Evolutionary conservation across 2,113 vertebrate genomes (phyloP), one percentile per base, ranked within the genome.

Genomic region (Myrmecophaga tridactyla): DNA sequence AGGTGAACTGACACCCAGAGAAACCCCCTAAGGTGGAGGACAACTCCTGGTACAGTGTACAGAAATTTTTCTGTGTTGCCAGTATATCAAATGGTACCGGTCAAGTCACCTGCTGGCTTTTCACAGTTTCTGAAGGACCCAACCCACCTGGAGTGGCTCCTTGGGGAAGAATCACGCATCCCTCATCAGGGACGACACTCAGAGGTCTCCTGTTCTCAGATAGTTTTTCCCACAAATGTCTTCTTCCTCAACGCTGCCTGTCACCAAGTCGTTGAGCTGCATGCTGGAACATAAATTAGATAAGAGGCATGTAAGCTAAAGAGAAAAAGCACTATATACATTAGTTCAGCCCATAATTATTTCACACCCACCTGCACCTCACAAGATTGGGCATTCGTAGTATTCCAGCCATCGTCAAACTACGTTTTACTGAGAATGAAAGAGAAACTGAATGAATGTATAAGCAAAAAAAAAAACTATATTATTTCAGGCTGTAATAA

Each of bases 1-100:
- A 41, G 46, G 56, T 60, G 92, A 94, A 89, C 43, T 70, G 90
- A 73, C 90, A 95, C 27, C 21, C 8, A 48, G 84, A 94, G 67
- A 90, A 75, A 73, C 25, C 87, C 73, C 62, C 46, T 39, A 70
- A 87, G 73, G 76, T 89, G 67, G 90, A 90, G 67, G 92, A 85
- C 72, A 87, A 65, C 36, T 72, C 83, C 82, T 14, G 7, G 69
- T 85, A 82, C 4, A 1, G 62, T 81, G 43, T 43, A 7, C 46
- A 62, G 78, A 89, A 69, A 73, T 92, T 39, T 62, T 43, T 75
- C 82, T 48, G 80, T 8, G 4, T 60, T 5, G 1, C 0, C 0
- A 48, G 85, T 39, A 34, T n/a, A 31, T 4, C 62, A 43, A 56
- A 78, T 51, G 51, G 63, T 76, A 34, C 36, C 69, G 93, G 77